Evolutionary conservation across 2,888 invertebrate species (phyloP).

Genomic region (Nomada ruficornis): DNA sequence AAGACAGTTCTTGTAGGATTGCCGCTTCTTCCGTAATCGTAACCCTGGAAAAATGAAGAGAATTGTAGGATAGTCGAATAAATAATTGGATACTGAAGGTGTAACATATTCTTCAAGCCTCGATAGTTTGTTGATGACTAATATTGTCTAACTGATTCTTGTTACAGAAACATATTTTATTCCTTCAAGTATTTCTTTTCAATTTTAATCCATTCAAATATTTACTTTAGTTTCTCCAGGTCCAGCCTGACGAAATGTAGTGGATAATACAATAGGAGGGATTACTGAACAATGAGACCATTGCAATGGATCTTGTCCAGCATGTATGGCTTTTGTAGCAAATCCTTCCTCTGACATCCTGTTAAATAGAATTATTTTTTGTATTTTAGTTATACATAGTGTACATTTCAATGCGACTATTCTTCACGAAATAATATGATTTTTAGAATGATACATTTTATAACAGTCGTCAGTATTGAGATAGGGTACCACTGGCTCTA

Average conservation of each 20-base stretch:
- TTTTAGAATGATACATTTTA: background rate
- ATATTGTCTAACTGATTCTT: too few relatives aligned
- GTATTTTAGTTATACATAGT: background rate
- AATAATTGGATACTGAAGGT: background rate
- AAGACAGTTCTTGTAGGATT: slow-evolving; percentile 96
- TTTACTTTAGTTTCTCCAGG: slow-evolving; percentile 93
- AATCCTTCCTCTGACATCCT: slow-evolving; percentile 86
- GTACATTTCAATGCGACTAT: background rate
- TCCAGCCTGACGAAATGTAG: slow-evolving; percentile 95
- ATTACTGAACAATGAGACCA: slow-evolving; percentile 95
- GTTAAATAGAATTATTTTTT: background rate
- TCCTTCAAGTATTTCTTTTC: too few relatives aligned
- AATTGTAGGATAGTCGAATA: background rate
- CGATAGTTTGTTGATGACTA: too few relatives aligned
- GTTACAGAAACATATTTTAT: too few relatives aligned
- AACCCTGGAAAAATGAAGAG: slow-evolving; percentile 87
- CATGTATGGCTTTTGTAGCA: slow-evolving; percentile 96
- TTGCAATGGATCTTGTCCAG: slow-evolving; percentile 95
- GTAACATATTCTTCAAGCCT: background rate
- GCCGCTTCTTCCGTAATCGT: slow-evolving; percentile 96
- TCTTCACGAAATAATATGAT: background rate
- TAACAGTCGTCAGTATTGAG: background rate
- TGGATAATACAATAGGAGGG: slow-evolving; percentile 94
- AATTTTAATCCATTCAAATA: background rate
- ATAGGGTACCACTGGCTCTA: background rate